These are phyloP conservation scores for Itoplectis maculator DNA, from an alignment of 2,888 invertebrate species.

Conservation along the genomic window DNA sequence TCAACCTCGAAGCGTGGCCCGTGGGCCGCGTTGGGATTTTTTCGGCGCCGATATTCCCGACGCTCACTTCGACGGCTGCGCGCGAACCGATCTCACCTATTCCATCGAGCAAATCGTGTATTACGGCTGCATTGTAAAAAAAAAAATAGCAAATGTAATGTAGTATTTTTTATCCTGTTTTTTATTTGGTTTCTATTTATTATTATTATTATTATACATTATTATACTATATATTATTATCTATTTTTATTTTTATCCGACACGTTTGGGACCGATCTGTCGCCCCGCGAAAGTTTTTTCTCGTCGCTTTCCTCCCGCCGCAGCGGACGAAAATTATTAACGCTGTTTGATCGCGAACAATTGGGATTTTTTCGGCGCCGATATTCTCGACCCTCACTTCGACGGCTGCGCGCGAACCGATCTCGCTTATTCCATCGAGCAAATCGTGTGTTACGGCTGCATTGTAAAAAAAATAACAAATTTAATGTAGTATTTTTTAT, in stretches of 20 bases:
- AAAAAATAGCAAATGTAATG: too few relatives aligned
- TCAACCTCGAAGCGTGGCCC: slow-evolving; percentile 72
- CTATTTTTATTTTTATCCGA: too few relatives aligned
- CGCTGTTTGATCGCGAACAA: slow-evolving; percentile 77
- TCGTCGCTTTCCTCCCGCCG: slow-evolving; percentile 35
- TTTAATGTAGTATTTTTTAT: too few relatives aligned
- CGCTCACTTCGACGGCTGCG: slow-evolving; percentile 29
- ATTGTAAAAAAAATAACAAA: too few relatives aligned
- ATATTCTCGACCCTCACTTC: slow-evolving; percentile 20
- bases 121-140: too few relatives aligned
- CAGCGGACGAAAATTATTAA: slow-evolving; percentile 76
- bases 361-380: slow-evolving; percentile 25
- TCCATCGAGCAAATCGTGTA: slow-evolving; percentile 29
- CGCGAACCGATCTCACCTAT: slow-evolving; percentile 59
- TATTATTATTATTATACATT: too few relatives aligned
- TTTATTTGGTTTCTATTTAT: too few relatives aligned
- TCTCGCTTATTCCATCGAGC: slow-evolving; percentile 49
- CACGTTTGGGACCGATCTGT: too few relatives aligned
- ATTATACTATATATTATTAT: too few relatives aligned
- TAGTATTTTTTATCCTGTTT: too few relatives aligned
- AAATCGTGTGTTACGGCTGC: too few relatives aligned
- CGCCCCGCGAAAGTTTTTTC: slow-evolving; percentile 30
- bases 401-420: slow-evolving; percentile 57
- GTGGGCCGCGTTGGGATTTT: slow-evolving; percentile 50
- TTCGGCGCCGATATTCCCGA: slow-evolving; percentile 38